A percentile compares a stretch with the other conserved stretches of the same genome.
phyloP scores from a whole-genome alignment of 2,888 invertebrate species.

The Machimus atricapillus region DNA sequence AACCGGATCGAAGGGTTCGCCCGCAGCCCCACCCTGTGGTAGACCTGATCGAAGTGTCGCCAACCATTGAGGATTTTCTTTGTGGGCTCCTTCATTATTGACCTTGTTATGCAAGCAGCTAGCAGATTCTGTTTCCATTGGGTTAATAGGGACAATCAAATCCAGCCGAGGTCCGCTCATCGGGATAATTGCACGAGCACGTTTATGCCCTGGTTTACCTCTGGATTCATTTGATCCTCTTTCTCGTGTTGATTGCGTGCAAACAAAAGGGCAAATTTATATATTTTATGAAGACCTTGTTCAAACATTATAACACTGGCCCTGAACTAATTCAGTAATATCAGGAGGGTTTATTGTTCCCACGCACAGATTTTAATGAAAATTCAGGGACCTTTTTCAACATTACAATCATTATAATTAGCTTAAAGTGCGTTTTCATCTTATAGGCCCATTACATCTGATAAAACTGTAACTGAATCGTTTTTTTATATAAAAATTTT shows the following conservation, averaged over 20 bases:
- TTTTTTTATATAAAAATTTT: too few relatives aligned
- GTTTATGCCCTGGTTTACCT: not conserved
- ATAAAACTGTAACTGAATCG: too few relatives aligned
- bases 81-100: not conserved
- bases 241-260: not conserved
- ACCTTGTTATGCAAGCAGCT: not conserved
- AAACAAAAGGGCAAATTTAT: not conserved
- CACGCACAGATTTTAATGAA: not conserved
- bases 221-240: not conserved
- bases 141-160: not conserved
- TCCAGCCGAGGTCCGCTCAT: not conserved
- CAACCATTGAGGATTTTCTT: not conserved
- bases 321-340: not conserved
- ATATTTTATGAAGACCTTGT: not conserved
- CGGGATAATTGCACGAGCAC: not conserved
- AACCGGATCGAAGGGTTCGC: not conserved
- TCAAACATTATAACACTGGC: not conserved
- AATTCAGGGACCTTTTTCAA: not conserved
- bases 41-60: not conserved
- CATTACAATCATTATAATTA: not conserved
- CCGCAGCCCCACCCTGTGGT: not conserved
- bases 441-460: too few relatives aligned
- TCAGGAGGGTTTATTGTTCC: not conserved
- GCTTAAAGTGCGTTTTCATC: too few relatives aligned
- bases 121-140: not conserved